These are phyloP conservation scores for Myotis planiceps DNA, from an alignment of 2,797 vertebrate species.

Conservation along the genomic window DNA sequence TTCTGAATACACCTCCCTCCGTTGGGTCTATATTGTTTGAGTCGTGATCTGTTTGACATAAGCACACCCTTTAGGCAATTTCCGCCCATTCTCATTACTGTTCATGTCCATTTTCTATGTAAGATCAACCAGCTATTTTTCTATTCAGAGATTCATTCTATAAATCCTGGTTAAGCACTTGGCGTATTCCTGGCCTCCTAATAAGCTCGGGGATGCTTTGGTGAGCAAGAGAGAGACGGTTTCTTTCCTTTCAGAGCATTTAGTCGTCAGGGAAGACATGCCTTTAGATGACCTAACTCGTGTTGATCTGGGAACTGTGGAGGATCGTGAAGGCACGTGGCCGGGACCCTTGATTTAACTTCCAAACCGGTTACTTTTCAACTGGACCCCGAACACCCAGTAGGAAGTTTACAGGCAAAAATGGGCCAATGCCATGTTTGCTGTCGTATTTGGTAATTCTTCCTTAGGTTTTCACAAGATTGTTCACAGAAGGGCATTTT, in stretches of 20 bases:
- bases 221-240: background rate
- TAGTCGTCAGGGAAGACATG: background rate
- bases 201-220: constrained; percentile 11
- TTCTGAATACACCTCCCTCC: background rate
- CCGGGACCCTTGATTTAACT: background rate
- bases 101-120: background rate
- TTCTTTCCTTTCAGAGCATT: constrained; percentile 2
- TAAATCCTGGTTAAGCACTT: background rate
- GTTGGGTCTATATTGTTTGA: background rate
- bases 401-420: background rate
- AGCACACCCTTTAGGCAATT: background rate
- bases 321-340: background rate
- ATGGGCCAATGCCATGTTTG: background rate
- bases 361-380: background rate
- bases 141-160: background rate
- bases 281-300: background rate
- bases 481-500: background rate
- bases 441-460: background rate
- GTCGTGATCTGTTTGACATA: background rate
- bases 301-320: background rate
- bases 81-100: background rate
- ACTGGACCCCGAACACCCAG: background rate
- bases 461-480: background rate
- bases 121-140: constrained; percentile 26
- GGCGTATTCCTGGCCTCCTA: background rate